phyloP scores from a whole-genome alignment of 2,888 invertebrate genomes.

The Oscheius sp. region DNA sequence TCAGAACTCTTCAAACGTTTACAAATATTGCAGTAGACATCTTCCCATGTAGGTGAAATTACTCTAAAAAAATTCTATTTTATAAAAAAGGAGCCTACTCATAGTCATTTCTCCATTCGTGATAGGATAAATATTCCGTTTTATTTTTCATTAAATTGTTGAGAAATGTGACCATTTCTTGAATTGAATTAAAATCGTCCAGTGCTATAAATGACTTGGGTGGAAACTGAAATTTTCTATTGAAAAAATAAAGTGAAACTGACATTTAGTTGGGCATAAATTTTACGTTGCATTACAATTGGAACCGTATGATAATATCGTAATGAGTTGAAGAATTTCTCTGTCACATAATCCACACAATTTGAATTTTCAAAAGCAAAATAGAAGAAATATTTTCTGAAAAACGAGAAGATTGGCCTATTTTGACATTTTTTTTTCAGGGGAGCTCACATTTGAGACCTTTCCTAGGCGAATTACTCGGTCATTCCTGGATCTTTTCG shows the following conservation, averaged over 20 bases:
- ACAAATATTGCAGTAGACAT: too few species aligned
- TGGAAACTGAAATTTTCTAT: slow-evolving; percentile 43
- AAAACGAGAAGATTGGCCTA: too few species aligned
- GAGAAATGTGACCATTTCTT: slow-evolving; percentile 43
- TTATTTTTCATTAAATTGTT: slow-evolving; percentile 45
- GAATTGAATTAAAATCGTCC: slow-evolving; percentile 43
- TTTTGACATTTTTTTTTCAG: too few species aligned
- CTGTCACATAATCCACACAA: slow-evolving; percentile 33
- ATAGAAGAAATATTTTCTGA: slow-evolving; percentile 27
- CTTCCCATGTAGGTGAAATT: too few species aligned
- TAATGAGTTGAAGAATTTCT: slow-evolving; percentile 43
- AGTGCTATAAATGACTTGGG: slow-evolving; percentile 52
- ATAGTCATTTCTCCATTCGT: slow-evolving; percentile 53
- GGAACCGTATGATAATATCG: slow-evolving; percentile 45
- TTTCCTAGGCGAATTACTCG: too few species aligned
- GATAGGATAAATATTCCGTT: slow-evolving; percentile 45
- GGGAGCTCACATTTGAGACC: too few species aligned
- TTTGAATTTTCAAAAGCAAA: slow-evolving; percentile 33
- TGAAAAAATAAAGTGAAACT: neutral
- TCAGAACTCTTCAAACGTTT: too few species aligned
- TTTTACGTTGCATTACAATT: slow-evolving; percentile 47
- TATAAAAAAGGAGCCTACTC: too few species aligned
- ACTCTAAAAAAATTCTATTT: too few species aligned
- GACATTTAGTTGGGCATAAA: slow-evolving; percentile 45
- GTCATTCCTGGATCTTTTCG: too few species aligned